Evolutionary conservation across 2,888 invertebrate genomes (phyloP), one percentile per base, ranked within the genome.

Genomic region (Metopia argyrocephala): DNA sequence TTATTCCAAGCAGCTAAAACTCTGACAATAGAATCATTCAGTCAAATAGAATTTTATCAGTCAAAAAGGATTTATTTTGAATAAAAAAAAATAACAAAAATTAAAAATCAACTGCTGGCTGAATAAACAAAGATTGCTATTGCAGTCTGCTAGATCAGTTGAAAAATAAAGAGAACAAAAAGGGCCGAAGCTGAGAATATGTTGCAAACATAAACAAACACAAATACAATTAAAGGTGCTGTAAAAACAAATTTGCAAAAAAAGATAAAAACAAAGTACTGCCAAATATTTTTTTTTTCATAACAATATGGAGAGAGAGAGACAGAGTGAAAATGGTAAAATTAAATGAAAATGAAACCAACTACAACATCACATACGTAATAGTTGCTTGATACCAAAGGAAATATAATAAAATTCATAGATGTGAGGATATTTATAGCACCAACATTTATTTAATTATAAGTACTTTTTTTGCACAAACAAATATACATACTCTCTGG

Each of bases 51-150:
- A 66, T 78, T 70, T 75, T 74, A 78, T 81, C 78, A 78, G 66
- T 81, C 74, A 78, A 74, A 81, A 81, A 81, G 78, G 81, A 75
- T 75, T 81, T 81, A 59, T 61, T 79, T 75, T 52, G 1, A n/a
- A 65, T 65, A 70, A 75, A 70, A 64, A 38, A 64, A 28, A 28
- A n/a, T n/a, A 52, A 12, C 4, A 38, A 12, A 61, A 52, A 59
- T 3, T 59, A 66, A 56, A 21, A 9, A 31, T 61, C 50, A 31
- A 12, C 65, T 61, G 78, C 21, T 78, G 59, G 74, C 81, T 78
- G 81, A 81, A 81, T 78, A 81, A 81, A 81, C 81, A 81, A 78
- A 70, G 56, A 64, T 27, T 66, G 45, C 45, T 68, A 38, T 61
- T 75, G 64, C 57, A 73, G 31, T 62, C 15, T 18, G 56, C 18